These are phyloP conservation scores for Theocolax elegans DNA, from an alignment of 1,140 invertebrate genomes.

Conservation along the genomic window DNA sequence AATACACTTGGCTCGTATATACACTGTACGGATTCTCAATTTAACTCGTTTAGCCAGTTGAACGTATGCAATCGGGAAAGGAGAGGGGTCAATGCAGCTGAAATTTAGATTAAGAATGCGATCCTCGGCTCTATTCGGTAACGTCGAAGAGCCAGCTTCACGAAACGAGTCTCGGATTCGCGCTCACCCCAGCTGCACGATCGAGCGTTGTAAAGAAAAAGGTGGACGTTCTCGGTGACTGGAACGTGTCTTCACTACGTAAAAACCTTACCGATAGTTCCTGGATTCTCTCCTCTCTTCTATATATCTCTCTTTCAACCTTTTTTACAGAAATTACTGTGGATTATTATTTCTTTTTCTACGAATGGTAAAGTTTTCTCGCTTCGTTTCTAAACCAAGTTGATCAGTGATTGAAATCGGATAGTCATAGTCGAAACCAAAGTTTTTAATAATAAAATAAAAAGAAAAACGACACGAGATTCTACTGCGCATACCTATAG, in stretches of 20 bases:
- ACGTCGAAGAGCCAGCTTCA: background rate
- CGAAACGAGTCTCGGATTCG: conserved; percentile 21
- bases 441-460: no score
- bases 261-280: background rate
- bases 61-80: background rate
- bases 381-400: no score
- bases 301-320: no score
- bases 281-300: background rate
- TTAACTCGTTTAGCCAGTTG: background rate
- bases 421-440: no score
- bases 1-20: no score
- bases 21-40: conserved; percentile 20
- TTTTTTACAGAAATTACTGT: no score
- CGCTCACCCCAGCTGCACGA: background rate
- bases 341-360: no score
- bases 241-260: conserved; percentile 4
- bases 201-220: background rate
- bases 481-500: no score
- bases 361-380: no score
- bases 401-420: no score
- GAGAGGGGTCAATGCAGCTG: conserved; percentile 14
- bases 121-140: conserved; percentile 13
- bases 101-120: conserved; percentile 38
- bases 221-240: background rate
- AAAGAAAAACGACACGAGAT: no score